Evolutionary conservation across 2,113 vertebrate species (phyloP).

Genomic region (Morone chrysops): DNA sequence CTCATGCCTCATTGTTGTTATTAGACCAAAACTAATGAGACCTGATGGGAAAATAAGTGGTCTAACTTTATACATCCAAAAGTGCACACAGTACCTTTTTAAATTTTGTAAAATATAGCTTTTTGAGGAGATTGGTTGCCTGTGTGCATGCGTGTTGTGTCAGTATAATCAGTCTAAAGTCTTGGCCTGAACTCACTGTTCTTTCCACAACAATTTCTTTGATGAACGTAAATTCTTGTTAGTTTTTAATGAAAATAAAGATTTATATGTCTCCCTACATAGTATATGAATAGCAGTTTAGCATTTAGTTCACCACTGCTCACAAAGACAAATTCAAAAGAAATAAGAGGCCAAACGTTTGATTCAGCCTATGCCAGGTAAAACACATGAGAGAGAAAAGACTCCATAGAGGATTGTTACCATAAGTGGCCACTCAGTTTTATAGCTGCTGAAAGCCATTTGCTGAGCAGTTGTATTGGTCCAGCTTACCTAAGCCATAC

Average conservation of each 20-base stretch:
- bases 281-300: neutral
- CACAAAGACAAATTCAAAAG: neutral
- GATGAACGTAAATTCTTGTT: neutral
- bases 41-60: neutral
- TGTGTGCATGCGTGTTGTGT: neutral
- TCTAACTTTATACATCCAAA: neutral
- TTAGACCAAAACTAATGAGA: neutral
- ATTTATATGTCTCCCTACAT: neutral
- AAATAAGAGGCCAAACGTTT: neutral
- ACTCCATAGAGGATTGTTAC: neutral
- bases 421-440: neutral
- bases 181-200: neutral
- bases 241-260: neutral
- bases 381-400: slow-evolving; percentile 5
- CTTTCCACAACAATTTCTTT: neutral
- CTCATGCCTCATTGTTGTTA: neutral
- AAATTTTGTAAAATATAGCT: neutral
- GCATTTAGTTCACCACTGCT: neutral
- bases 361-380: neutral
- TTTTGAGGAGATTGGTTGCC: neutral
- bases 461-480: neutral
- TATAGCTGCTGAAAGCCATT: neutral
- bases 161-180: neutral
- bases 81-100: neutral
- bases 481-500: neutral